A percentile compares a stretch with the other conserved stretches of the same genome.
These are phyloP conservation scores for Aethina tumida DNA, from an alignment of 1,140 invertebrate species.

Conservation along the genomic window DNA sequence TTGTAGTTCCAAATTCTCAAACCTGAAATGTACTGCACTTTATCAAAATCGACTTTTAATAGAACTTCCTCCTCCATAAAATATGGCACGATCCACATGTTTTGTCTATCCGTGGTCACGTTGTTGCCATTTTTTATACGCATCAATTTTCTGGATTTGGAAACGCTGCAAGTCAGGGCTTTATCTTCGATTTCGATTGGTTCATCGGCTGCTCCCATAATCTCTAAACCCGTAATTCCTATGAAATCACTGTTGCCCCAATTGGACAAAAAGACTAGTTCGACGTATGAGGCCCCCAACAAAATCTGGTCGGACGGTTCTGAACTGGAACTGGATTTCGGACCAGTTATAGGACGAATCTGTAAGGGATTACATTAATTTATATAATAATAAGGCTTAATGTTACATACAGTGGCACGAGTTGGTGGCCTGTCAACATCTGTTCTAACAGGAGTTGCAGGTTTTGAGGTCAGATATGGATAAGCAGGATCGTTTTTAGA, in stretches of 20 bases:
- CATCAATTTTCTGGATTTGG: no score
- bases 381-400: background rate
- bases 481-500: conserved; percentile 60
- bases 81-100: conserved; percentile 52
- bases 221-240: conserved; percentile 47
- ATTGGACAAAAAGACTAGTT: conserved; percentile 45
- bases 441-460: conserved; percentile 23
- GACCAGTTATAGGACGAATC: conserved; percentile 21
- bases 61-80: conserved; percentile 33
- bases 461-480: conserved; percentile 41
- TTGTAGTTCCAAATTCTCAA: conserved; percentile 78
- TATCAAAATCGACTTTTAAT: conserved; percentile 43
- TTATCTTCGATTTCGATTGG: conserved; percentile 11
- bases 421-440: conserved; percentile 50
- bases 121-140: conserved; percentile 47
- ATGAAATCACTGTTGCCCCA: conserved; percentile 47
- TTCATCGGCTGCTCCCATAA: conserved; percentile 34
- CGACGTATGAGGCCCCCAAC: conserved; percentile 30
- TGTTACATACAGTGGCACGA: no score
- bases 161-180: conserved; percentile 15
- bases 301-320: conserved; percentile 26
- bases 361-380: conserved; percentile 7
- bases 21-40: conserved; percentile 42
- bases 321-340: background rate
- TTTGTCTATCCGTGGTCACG: conserved; percentile 43